Base-by-base conservation (phyloP, 37 sponge, comb jelly and placozoan species). In the Petrosia ficiformis region DNA sequence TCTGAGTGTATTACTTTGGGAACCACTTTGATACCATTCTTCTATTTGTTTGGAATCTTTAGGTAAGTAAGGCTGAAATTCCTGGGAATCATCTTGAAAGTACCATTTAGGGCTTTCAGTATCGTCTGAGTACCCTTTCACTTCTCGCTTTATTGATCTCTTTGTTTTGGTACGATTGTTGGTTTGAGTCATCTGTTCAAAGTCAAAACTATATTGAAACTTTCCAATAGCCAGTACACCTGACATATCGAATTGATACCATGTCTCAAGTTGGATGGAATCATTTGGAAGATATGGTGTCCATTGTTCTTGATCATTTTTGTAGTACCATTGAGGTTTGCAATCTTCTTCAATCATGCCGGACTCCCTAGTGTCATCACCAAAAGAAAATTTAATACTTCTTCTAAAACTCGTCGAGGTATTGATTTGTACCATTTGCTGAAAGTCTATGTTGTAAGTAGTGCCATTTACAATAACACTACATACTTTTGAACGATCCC, bases 381-480 rank as follows among this genome's bases (percentile, higher is more conserved):
- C n/a, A n/a, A n/a, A n/a, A 2, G 11, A 10, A 2, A 60, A 38
- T 48, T 38, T 61, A 39, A 76, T 64, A n/a, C 25, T 44, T 59
- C 84, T 59, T 11, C 38, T n/a, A 28, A 64, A 58, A 1, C 73
- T 70, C 21, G 93, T 88, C 1, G 1, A 28, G 0, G 21, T 1
- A 48, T 93, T 93, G 21, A 73, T 85, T 42, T 93, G 93, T 6
- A 36, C 70, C 93, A 93, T 93, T 22, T 70, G 74, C 31, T 37
- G 1, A 69, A 88, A 81, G 44, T 88, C 80, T 19, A 88, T 65
- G 1, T 0, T 16, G 65, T 93, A 88, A 0, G 38, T 56, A 2
- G 42, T 44, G 30, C 64, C 65, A 54, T 71, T 42, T 33, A 76
- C 59, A 16, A 5, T 34, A 24, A 78, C 8, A 0, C 22, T 2